These are phyloP conservation scores for Plebejus argus DNA, from an alignment of 2,888 invertebrate genomes.

Conservation along the genomic window DNA sequence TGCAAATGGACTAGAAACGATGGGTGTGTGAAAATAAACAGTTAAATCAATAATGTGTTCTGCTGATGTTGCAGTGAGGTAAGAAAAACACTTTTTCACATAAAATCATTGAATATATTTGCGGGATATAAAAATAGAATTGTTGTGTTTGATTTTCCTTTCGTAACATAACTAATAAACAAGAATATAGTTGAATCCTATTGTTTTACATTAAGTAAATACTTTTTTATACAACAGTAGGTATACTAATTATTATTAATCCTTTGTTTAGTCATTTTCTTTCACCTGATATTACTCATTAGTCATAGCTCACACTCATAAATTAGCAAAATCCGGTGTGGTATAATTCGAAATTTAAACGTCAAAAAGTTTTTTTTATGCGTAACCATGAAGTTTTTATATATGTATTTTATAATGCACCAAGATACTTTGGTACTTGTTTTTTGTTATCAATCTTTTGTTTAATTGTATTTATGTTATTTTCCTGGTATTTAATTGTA, in stretches of 20 bases:
- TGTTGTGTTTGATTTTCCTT: not conserved
- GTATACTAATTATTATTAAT: no score
- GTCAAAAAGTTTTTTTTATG: not conserved
- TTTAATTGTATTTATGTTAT: not conserved
- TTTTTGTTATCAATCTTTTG: not conserved
- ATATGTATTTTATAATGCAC: not conserved
- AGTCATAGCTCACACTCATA: not conserved
- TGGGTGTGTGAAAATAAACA: not conserved
- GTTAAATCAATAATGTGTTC: conserved; percentile 4
- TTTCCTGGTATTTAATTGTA: not conserved
- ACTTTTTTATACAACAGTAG: not conserved
- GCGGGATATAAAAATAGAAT: not conserved
- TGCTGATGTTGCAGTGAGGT: conserved; percentile 2
- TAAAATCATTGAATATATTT: not conserved
- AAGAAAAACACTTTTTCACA: not conserved
- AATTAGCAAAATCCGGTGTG: not conserved
- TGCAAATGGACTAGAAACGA: not conserved
- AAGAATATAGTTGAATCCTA: not conserved
- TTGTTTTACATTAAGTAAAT: not conserved
- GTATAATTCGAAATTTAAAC: not conserved
- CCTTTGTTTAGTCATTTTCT: not conserved
- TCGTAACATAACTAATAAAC: not conserved
- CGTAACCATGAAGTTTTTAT: not conserved
- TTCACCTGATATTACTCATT: conserved; percentile 13
- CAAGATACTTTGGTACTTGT: not conserved